A percentile compares a stretch with the other conserved stretches of the same genome.
Evolutionary conservation across 2,888 invertebrate genomes (phyloP).

Genomic region (Tetragonula carbonaria): DNA sequence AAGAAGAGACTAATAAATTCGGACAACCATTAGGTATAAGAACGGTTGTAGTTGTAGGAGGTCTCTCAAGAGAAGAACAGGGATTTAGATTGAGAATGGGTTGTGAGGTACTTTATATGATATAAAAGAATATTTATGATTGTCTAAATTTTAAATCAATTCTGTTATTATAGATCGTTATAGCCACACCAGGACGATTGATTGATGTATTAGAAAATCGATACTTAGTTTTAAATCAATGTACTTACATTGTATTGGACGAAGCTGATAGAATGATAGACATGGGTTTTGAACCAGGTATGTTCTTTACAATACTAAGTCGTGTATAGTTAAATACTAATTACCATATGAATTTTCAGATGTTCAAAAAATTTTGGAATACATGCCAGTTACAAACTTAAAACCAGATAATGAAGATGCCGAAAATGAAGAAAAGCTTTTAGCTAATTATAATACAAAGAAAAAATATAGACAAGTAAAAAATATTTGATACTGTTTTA

Average conservation of each 20-base stretch:
- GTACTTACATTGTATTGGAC: slow-evolving; percentile 98
- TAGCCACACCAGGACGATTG: slow-evolving; percentile 99
- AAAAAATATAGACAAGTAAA: slow-evolving; percentile 96
- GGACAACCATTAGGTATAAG: slow-evolving; percentile 96
- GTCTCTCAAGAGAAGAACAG: slow-evolving; percentile 98
- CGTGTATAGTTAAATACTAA: background rate
- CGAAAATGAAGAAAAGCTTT: slow-evolving; percentile 95
- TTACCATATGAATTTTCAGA: slow-evolving; percentile 83
- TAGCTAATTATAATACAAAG: slow-evolving; percentile 97
- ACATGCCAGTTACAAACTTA: slow-evolving; percentile 98
- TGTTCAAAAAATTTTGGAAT: slow-evolving; percentile 98
- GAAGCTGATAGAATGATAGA: slow-evolving; percentile 99
- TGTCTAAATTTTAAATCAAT: slow-evolving; percentile 3
- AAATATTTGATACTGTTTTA: slow-evolving; percentile 18
- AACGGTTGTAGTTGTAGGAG: slow-evolving; percentile 99
- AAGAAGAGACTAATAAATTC: slow-evolving; percentile 99
- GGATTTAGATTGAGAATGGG: slow-evolving; percentile 98
- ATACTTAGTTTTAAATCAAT: slow-evolving; percentile 97
- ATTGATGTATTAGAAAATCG: slow-evolving; percentile 99
- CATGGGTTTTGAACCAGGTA: slow-evolving; percentile 98
- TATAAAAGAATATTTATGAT: background rate
- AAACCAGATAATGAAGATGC: slow-evolving; percentile 99
- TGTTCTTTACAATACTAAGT: slow-evolving; percentile 69
- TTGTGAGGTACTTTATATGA: slow-evolving; percentile 89
- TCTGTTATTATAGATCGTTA: slow-evolving; percentile 90